These are phyloP conservation scores for Prinia subflava DNA, from an alignment of 2,113 vertebrate species.

Conservation along the genomic window DNA sequence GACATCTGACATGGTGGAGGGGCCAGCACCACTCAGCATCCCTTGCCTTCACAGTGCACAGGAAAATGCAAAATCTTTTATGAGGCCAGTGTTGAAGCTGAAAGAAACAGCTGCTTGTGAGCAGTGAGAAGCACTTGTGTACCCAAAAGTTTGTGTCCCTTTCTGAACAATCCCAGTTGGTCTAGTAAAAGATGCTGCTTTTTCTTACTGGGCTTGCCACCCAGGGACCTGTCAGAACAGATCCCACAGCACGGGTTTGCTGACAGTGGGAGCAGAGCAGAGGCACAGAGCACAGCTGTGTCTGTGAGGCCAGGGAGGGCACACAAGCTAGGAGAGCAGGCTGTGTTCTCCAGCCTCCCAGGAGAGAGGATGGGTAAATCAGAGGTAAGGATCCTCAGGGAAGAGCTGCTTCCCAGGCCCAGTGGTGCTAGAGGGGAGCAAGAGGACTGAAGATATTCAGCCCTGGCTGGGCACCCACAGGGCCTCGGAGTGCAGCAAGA, in stretches of 20 bases:
- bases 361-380: background rate
- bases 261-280: background rate
- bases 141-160: background rate
- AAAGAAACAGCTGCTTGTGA: background rate
- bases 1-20: background rate
- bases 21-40: background rate
- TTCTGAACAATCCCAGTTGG: background rate
- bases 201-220: fast-evolving
- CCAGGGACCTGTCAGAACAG: fast-evolving
- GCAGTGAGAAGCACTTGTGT: background rate
- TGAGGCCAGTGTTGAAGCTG: fast-evolving
- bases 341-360: background rate
- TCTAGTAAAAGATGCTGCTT: background rate
- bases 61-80: background rate
- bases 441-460: fast-evolving
- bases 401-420: background rate
- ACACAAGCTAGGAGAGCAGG: fast-evolving
- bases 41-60: fast-evolving
- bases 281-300: fast-evolving
- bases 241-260: fast-evolving
- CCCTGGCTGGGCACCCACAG: fast-evolving
- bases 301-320: background rate
- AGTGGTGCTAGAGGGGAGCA: fast-evolving
- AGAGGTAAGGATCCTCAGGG: background rate
- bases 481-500: fast-evolving